Evolutionary conservation across 2,888 invertebrate genomes (phyloP).

Genomic region (Agonopterix alstromeriana): DNA sequence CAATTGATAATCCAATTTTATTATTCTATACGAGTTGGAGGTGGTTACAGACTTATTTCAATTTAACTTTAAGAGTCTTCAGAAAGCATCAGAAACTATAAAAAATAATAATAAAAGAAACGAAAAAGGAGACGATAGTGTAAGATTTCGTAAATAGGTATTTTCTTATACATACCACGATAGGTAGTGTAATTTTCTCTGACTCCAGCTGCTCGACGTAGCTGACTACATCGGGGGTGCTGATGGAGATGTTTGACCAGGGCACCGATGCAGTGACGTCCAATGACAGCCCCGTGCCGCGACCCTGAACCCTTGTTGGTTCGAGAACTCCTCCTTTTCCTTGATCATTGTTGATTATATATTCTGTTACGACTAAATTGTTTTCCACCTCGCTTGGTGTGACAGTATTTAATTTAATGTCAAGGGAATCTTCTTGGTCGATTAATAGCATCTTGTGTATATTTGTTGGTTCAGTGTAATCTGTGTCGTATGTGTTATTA

Average conservation of each 20-base stretch:
- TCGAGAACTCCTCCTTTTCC: constrained; percentile 17
- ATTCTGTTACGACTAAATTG: constrained; percentile 47
- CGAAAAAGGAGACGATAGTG: background rate
- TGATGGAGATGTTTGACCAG: constrained; percentile 46
- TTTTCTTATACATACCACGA: constrained; percentile 34
- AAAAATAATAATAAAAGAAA: background rate
- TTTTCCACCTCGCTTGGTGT: constrained; percentile 59
- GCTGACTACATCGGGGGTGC: constrained; percentile 65
- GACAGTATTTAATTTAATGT: constrained; percentile 49
- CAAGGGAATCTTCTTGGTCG: constrained; percentile 58
- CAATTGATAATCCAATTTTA: too few relatives aligned
- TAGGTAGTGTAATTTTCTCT: constrained; percentile 40
- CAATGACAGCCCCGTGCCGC: constrained; percentile 36
- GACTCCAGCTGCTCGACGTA: constrained; percentile 65
- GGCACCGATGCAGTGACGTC: constrained; percentile 41
- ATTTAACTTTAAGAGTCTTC: too few relatives aligned
- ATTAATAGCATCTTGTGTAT: constrained; percentile 48
- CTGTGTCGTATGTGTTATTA: constrained; percentile 36
- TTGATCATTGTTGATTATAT: constrained; percentile 33
- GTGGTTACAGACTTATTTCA: background rate
- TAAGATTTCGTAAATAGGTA: background rate
- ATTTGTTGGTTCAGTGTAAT: constrained; percentile 32
- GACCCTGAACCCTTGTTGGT: constrained; percentile 19
- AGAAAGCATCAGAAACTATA: too few relatives aligned
- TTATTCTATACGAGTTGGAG: too few relatives aligned